Base-by-base conservation (phyloP, 2,113 vertebrate genomes). In the Dicrurus megarhynchus region DNA sequence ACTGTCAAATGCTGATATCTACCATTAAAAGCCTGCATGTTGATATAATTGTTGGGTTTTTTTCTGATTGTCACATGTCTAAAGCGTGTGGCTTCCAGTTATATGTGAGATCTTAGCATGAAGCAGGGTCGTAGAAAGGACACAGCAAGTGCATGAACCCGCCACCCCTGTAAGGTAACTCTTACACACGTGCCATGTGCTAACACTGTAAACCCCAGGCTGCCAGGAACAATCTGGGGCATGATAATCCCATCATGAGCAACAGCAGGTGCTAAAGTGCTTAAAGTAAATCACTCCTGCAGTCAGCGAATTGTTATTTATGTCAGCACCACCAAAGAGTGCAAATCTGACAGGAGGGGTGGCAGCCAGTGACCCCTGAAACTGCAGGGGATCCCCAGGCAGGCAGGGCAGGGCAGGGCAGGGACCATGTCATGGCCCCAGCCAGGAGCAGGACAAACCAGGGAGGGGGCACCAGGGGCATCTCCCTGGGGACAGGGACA, bases 181-280 rank as follows among this genome's bases (percentile, higher is more conserved):
- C 1, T 0, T 76, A 79, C 57, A 59, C 78, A 59, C 3, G 7
- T 65, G n/a, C 60, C 67, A 35, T 52, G 64, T 41, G 88, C 91
- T 87, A 82, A 79, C 63, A 69, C 57, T 50, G 90, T 93, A 92
- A 96, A 96, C 80, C 80, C 50, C 3, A 7, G 87, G 28, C 93
- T 93, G 92, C 93, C 94, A 65, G 95, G 86, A 96, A 96, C 96
- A 97, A 88, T 95, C 95, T 75, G 94, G 75, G 84, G 87, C 95
- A 83, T 59, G 84, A 80, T 97, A 97, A 98, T 92, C 96, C 96
- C 41, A 33, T 98, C 97, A 98, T 95, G 95, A 98, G 96, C 79
- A 97, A 97, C 97, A 98, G 97, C 98, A 98, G 97, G 97, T 98
- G 96, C 96, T 95, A 16, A 97, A 96, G 96, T 97, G 88, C 97